Conservation (phyloP, 2,113 vertebrate genomes). For the Xyrauchen texanus region DNA sequence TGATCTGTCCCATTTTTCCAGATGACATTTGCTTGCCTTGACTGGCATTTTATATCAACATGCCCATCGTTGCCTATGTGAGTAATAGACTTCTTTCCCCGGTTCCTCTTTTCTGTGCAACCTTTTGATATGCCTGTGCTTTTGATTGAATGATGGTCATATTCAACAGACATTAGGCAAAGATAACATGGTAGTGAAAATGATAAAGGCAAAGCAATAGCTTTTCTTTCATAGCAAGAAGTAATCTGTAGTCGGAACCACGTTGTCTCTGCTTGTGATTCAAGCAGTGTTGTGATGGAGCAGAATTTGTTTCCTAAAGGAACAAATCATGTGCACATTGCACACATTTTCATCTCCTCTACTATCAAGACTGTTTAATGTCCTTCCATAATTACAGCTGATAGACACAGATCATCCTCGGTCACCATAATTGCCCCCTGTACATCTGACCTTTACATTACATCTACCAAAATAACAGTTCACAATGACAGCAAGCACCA, state of each 20-base stretch:
- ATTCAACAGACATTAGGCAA: constrained; percentile 55
- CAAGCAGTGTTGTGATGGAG: not conserved
- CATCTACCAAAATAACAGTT: constrained; percentile 2
- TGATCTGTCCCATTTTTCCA: constrained; percentile 52
- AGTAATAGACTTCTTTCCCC: constrained; percentile 55
- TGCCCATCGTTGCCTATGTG: constrained; percentile 53
- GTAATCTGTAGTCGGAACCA: constrained; percentile 27
- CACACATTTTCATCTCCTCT: not conserved
- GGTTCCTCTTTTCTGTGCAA: constrained; percentile 54
- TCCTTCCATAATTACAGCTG: constrained; percentile 18
- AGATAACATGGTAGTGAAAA: constrained; percentile 50
- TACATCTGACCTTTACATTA: constrained; percentile 9
- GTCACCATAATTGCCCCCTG: not conserved
- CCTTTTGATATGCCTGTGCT: constrained; percentile 62
- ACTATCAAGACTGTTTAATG: not conserved
- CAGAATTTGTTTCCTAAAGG: constrained; percentile 2
- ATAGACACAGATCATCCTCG: not conserved
- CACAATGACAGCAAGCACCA: not conserved
- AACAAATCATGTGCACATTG: not conserved
- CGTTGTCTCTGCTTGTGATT: constrained; percentile 5
- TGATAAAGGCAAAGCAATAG: constrained; percentile 47
- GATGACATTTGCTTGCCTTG: constrained; percentile 68
- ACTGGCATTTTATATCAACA: constrained; percentile 66
- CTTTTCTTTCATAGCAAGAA: constrained; percentile 34
- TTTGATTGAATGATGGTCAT: constrained; percentile 61